phyloP scores from a whole-genome alignment of 2,113 vertebrate genomes.

The Willisornis vidua region DNA sequence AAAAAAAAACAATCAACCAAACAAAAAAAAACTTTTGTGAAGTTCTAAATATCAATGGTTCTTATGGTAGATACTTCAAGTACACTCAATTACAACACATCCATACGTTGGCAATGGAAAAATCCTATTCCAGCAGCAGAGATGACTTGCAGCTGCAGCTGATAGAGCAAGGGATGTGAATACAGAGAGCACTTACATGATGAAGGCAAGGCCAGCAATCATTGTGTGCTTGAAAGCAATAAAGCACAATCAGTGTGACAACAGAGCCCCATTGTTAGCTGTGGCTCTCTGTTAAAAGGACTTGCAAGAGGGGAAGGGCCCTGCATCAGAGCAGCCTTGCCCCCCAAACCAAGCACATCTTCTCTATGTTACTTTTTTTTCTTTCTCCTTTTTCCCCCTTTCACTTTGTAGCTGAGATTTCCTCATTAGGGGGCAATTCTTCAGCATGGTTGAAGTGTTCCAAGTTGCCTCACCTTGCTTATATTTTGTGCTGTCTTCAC shows the following conservation, averaged over 20 bases:
- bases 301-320: not conserved
- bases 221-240: slow-evolving; percentile 37
- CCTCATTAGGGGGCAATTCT: not conserved
- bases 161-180: not conserved
- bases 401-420: not conserved
- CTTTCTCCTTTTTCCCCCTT: not conserved
- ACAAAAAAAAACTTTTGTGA: not conserved
- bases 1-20: not conserved
- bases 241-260: slow-evolving; percentile 50
- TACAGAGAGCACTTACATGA: slow-evolving; percentile 11
- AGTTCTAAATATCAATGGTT: not conserved
- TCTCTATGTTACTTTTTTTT: not conserved
- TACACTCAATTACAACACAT: slow-evolving; percentile 23
- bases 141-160: slow-evolving; percentile 58
- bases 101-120: slow-evolving; percentile 19
- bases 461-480: not conserved
- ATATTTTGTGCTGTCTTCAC: not conserved
- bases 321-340: not conserved
- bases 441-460: not conserved
- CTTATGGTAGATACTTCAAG: not conserved
- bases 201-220: slow-evolving; percentile 22
- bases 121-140: slow-evolving; percentile 22
- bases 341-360: not conserved
- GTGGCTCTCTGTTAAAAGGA: not conserved
- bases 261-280: not conserved